Evolutionary conservation across 2,797 vertebrate species (phyloP).

Genomic region (Columba guinea): DNA sequence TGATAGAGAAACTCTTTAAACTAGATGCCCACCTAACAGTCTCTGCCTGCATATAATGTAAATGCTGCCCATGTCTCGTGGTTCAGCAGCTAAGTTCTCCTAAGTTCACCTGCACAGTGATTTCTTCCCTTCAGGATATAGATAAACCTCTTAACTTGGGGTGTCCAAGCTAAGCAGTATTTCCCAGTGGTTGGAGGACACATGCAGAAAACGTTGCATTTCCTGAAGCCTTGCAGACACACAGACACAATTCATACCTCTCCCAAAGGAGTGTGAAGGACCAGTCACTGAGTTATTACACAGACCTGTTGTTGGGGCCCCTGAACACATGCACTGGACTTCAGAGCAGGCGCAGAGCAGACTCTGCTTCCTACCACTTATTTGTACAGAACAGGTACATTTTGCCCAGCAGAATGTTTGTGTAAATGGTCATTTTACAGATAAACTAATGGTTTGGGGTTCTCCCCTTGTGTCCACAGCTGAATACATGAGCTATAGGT

Average conservation of each 20-base stretch:
- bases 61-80: background rate
- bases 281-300: no score
- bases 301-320: background rate
- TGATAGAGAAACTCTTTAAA: background rate
- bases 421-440: background rate
- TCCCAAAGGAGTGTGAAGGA: background rate
- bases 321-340: background rate
- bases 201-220: background rate
- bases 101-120: background rate
- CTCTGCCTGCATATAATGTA: background rate
- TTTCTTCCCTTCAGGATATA: background rate
- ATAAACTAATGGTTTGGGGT: background rate
- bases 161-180: background rate
- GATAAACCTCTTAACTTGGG: background rate
- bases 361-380: background rate
- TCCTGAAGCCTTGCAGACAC: background rate
- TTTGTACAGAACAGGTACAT: background rate
- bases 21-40: background rate
- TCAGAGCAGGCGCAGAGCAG: background rate
- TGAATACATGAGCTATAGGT: background rate
- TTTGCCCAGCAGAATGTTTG: background rate
- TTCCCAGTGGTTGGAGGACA: background rate
- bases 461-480: background rate
- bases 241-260: background rate
- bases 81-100: background rate